A percentile compares a stretch with the other conserved stretches of the same genome.
phyloP scores from a whole-genome alignment of 2,797 vertebrate species.

The Sparidentex hasta region DNA sequence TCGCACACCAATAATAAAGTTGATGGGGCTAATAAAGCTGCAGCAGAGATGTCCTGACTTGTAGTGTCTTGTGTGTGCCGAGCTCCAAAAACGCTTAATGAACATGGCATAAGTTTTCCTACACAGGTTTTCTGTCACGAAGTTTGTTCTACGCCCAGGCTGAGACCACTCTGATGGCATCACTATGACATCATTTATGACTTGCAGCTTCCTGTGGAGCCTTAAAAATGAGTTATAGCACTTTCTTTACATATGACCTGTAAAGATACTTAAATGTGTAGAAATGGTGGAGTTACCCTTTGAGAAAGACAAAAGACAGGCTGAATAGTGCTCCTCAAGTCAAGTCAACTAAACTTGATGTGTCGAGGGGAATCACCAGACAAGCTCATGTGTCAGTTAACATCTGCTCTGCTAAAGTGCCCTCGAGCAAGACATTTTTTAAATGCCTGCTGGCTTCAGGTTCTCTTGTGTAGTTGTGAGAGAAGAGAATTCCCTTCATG shows the following conservation, averaged over 20 bases:
- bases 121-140: background rate
- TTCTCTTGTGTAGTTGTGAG: background rate
- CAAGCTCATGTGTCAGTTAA: conserved; percentile 7
- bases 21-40: background rate
- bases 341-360: background rate
- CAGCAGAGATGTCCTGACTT: conserved; percentile 9
- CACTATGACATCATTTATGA: background rate
- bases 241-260: too few species aligned
- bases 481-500: background rate
- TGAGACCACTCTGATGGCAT: conserved; percentile 8
- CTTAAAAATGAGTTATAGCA: too few species aligned
- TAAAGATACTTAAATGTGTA: too few species aligned
- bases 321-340: conserved; percentile 3
- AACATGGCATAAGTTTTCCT: background rate
- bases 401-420: conserved; percentile 28
- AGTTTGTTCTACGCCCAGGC: background rate
- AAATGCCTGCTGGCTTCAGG: background rate
- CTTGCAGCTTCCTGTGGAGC: too few species aligned
- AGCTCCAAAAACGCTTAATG: background rate
- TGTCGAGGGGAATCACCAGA: background rate
- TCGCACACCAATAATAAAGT: background rate
- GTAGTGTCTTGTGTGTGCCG: background rate
- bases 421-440: conserved; percentile 5
- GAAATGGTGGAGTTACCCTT: too few species aligned
- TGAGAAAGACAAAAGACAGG: background rate